Evolutionary conservation across 2,888 invertebrate species (phyloP).

Genomic region (Rotaria magnacalcarata): DNA sequence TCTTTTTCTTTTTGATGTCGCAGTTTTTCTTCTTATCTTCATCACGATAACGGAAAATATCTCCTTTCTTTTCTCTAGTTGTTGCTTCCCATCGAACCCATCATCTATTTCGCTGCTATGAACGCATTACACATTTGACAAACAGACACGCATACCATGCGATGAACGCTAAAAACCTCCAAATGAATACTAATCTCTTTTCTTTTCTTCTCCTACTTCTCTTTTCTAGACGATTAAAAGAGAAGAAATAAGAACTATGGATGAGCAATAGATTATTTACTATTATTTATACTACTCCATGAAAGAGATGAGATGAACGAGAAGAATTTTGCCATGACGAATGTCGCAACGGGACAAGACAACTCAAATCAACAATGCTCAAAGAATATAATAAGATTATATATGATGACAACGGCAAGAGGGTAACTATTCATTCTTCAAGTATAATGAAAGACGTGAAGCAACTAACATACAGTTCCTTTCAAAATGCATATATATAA

Average conservation of each 20-base stretch:
- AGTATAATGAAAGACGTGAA: background rate
- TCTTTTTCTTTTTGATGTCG: no score
- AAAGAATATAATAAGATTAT: constrained; percentile 1
- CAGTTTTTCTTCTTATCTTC: no score
- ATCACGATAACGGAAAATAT: background rate
- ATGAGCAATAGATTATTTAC: background rate
- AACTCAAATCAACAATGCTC: background rate
- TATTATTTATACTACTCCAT: background rate
- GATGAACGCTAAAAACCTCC: background rate
- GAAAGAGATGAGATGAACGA: background rate
- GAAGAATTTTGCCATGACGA: background rate
- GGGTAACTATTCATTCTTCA: background rate
- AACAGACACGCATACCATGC: background rate
- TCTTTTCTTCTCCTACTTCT: background rate
- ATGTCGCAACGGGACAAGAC: background rate
- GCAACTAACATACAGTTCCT: background rate
- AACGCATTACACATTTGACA: no score
- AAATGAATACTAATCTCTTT: background rate
- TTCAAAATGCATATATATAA: background rate
- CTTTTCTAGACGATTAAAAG: background rate
- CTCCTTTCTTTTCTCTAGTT: background rate
- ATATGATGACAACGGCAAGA: background rate
- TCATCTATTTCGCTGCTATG: background rate
- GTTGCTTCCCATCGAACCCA: background rate
- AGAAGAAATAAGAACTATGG: background rate